Base-by-base conservation (phyloP, 92 coral and sea anemone genomes). In the Meandrina meandrites region DNA sequence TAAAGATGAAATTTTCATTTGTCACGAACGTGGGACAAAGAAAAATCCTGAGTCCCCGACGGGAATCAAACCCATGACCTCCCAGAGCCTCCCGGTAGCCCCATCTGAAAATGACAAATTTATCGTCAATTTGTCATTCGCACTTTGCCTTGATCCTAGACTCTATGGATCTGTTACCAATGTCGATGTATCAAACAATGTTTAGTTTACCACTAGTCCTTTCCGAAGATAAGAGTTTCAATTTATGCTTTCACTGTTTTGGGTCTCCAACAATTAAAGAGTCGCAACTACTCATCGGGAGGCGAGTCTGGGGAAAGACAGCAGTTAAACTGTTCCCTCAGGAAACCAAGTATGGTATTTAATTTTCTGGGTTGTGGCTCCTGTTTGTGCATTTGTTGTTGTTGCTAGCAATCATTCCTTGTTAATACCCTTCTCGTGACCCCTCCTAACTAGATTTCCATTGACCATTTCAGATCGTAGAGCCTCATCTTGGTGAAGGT, bases 401-500 rank as follows among this genome's bases (percentile, higher is more conserved):
- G n/a, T n/a, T n/a, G n/a, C n/a, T n/a, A n/a, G n/a, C n/a, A n/a
- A n/a, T n/a, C n/a, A 24, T 10, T 1, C 37, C 40, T 10, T 48
- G 34, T n/a, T 27, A 21, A 47, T 47, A 8, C 35, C 8, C 5
- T 3, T 77, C 36, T 50, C 68, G 54, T 19, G 27, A 17, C 22
- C n/a, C 11, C 28, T 57, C 34, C 31, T 37, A 58, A 74, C 36
- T 40, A 28, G 11, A 56, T 42, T 10, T 58, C 19, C 18, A 51
- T 70, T 57, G 79, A 22, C 30, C 32, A 13, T 90, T 86, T 22
- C 81, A 97, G 99, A 97, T 97, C 57, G 83, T 97, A 27, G 99
- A 97, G 83, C 99, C 99, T 18, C 99, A 95, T 86, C 93, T 97
- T 32, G 96, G 94, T 51, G 98, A 92, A 15, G 84, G 79, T 15